Evolutionary conservation across 2,113 vertebrate genomes (phyloP).

Genomic region (Tretioscincus oriximinensis): DNA sequence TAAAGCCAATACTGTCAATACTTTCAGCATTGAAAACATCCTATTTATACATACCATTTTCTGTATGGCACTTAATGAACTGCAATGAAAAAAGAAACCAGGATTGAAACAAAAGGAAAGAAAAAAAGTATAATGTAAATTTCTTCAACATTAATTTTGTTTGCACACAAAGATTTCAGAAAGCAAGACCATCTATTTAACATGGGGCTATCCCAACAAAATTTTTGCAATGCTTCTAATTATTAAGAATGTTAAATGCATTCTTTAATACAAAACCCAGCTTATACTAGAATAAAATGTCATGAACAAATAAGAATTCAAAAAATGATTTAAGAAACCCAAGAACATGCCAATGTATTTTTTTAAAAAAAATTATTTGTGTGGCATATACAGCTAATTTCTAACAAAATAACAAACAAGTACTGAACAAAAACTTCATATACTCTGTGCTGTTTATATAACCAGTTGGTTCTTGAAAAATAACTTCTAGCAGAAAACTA

Average conservation of each 20-base stretch:
- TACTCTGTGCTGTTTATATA: neutral
- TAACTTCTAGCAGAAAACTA: too few species aligned
- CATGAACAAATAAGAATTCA: neutral
- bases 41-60: conserved; percentile 51
- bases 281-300: too few species aligned
- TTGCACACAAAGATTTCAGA: neutral
- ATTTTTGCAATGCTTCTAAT: neutral
- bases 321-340: neutral
- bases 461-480: too few species aligned
- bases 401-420: neutral
- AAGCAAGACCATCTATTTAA: neutral
- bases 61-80: conserved; percentile 57
- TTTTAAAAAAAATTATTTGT: neutral
- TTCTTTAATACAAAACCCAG: neutral
- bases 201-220: neutral
- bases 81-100: conserved; percentile 54
- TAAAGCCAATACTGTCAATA: neutral
- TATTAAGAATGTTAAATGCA: neutral
- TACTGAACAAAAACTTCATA: neutral
- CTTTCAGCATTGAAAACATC: neutral
- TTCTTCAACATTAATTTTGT: neutral
- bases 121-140: neutral
- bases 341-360: neutral
- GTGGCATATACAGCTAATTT: neutral
- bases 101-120: conserved; percentile 7